Percentiles rank a stretch among this genome's conserved stretches.
Evolutionary conservation across 2,797 vertebrate genomes (phyloP).

Genomic region (Taenioides sp.): DNA sequence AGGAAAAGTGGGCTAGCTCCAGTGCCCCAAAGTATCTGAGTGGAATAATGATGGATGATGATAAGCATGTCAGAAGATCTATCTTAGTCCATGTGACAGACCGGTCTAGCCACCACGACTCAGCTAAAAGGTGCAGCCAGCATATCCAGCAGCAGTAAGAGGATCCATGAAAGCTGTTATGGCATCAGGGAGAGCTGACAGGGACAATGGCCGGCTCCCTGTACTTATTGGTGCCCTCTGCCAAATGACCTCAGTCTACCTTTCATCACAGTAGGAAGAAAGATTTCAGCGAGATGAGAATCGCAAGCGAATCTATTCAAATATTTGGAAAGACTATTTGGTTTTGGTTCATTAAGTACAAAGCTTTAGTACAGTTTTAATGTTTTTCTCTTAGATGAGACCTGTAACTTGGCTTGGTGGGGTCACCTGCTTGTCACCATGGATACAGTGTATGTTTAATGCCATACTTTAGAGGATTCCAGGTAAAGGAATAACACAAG

Average conservation of each 20-base stretch:
- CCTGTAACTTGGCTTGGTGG: too few species aligned
- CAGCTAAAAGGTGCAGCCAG: slow-evolving; percentile 31
- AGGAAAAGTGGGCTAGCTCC: slow-evolving; percentile 12
- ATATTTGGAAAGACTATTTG: neutral
- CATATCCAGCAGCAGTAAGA: slow-evolving; percentile 54
- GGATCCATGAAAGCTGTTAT: slow-evolving; percentile 45
- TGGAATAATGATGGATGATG: slow-evolving; percentile 29
- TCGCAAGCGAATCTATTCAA: neutral
- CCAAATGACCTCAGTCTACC: neutral
- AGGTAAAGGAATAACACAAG: too few species aligned
- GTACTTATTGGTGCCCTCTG: slow-evolving; percentile 23
- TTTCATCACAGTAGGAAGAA: neutral
- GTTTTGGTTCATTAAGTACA: too few species aligned
- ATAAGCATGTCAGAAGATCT: slow-evolving; percentile 30
- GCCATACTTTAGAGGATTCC: neutral
- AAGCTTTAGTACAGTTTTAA: too few species aligned
- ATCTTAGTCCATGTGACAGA: slow-evolving; percentile 9
- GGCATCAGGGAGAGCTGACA: slow-evolving; percentile 47
- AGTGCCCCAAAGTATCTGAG: slow-evolving; percentile 11
- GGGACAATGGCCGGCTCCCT: slow-evolving; percentile 22
- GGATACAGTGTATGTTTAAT: too few species aligned
- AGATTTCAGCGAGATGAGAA: neutral
- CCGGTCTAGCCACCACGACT: slow-evolving; percentile 29
- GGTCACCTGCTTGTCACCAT: too few species aligned
- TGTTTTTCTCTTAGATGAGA: too few species aligned